These are phyloP conservation scores for Aleadryas rufinucha DNA, from an alignment of 2,113 vertebrate genomes.

Conservation along the genomic window DNA sequence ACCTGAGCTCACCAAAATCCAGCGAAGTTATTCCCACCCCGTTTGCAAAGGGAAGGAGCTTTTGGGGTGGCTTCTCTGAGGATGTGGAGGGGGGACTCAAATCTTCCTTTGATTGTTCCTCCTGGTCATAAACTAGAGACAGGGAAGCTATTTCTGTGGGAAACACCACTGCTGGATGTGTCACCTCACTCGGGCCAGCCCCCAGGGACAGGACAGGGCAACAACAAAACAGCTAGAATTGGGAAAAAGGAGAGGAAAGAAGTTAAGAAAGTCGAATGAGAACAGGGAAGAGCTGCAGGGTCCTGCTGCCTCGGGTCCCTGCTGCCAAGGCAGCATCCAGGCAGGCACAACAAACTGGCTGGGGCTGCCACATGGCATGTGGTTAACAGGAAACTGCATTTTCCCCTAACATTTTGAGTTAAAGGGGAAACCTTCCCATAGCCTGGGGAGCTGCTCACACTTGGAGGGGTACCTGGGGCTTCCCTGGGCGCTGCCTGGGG, in stretches of 20 bases:
- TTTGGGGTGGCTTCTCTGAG: not conserved
- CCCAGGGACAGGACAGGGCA: not conserved
- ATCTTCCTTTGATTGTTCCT: not conserved
- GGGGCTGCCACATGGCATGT: accelerated
- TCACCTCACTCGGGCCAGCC: accelerated
- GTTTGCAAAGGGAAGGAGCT: not conserved
- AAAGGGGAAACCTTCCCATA: not conserved
- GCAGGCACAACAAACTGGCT: not conserved
- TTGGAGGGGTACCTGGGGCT: not conserved
- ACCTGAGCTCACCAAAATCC: not conserved
- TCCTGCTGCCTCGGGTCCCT: not conserved
- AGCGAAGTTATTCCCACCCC: not conserved
- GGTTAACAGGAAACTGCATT: not conserved
- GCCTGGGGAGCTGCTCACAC: too few species aligned
- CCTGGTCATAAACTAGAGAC: not conserved
- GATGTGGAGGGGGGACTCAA: not conserved
- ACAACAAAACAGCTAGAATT: not conserved
- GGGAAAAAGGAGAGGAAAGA: not conserved
- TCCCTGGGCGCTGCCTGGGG: not conserved
- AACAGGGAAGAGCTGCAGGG: not conserved
- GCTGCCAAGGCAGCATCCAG: not conserved
- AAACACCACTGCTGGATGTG: not conserved
- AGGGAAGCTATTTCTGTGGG: not conserved
- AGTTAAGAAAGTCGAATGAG: not conserved
- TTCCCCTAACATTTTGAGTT: not conserved